Evolutionary conservation across 2,888 invertebrate genomes (phyloP), one percentile per base, ranked within the genome.

Genomic region (Hetaerina titia): DNA sequence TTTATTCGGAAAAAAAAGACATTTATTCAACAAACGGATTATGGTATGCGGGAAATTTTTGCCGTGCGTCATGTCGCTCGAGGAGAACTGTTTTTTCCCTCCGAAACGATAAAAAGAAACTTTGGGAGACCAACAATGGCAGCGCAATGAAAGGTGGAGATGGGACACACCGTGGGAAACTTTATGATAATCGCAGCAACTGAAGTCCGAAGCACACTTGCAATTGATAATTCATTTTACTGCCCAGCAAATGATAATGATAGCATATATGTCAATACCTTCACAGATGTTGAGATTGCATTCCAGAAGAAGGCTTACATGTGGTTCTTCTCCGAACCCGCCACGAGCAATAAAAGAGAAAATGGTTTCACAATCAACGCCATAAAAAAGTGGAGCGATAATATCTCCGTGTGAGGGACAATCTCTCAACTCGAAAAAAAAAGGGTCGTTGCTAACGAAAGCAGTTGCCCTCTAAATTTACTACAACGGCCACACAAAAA

Each of bases 351-450:
- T 81, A 81, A 81, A 81, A 81, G 81, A 81, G 81, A 81, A 81
- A 31, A 81, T 31, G 25, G 81, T 81, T 81, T 81, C 81, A 81
- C 81, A 81, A 81, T 31, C 81, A 81, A 81, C 81, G 31, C 31
- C 81, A 31, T 31, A 81, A 81, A 69, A 81, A 81, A 81, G 81
- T 81, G 31, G 81, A 81, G 81, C 31, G 81, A 81, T 81, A 81
- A 81, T 81, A 81, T 81, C 81, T 81, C 81, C 31, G 81, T n/a
- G 31, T 81, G 81, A 81, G 81, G n/a, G 81, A 31, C 81, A 81
- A n/a, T 69, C 81, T 81, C 81, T 81, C 13, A 81, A 31, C 81
- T 11, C 25, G 13, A 25, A 74, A 74, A 74, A 74, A 74, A 19
- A 25, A 74, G 25, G 25, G 25, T 8, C 25, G 74, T 25, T 19